Percentiles rank a stretch among this genome's conserved stretches.
Conservation (phyloP, 2,113 vertebrate species). For the Passer domesticus region DNA sequence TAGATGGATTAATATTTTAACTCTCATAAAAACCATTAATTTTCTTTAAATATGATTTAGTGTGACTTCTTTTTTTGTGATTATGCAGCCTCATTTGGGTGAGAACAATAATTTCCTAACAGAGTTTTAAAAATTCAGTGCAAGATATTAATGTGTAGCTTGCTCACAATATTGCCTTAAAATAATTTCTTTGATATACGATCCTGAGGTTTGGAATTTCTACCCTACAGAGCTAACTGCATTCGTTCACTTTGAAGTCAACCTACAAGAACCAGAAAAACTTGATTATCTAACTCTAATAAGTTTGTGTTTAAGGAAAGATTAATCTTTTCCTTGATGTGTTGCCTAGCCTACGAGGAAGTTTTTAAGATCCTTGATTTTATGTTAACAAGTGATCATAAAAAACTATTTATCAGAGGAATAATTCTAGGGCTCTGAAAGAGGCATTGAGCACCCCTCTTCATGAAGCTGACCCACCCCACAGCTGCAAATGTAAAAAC, state of each 20-base stretch:
- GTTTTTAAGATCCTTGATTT: not conserved
- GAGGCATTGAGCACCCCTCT: not conserved
- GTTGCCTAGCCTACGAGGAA: not conserved
- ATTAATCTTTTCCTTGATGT: not conserved
- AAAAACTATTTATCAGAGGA: not conserved
- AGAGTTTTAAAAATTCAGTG: not conserved
- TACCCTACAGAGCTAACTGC: not conserved
- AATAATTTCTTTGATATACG: not conserved
- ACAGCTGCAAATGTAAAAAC: not conserved
- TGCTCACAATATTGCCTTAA: not conserved
- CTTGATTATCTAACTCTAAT: not conserved
- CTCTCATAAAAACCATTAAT: not conserved
- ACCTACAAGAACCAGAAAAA: not conserved
- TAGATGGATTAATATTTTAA: not conserved
- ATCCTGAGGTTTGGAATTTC: not conserved
- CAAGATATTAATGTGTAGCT: not conserved
- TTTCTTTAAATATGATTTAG: not conserved
- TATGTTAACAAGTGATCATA: not conserved
- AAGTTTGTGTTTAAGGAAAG: not conserved
- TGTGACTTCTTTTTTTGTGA: not conserved
- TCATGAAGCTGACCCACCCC: not conserved
- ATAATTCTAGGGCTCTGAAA: not conserved
- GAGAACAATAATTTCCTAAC: not conserved
- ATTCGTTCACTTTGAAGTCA: not conserved
- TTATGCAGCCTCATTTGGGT: not conserved